Conservation (phyloP, 2,113 vertebrate species). For the Alces alces region DNA sequence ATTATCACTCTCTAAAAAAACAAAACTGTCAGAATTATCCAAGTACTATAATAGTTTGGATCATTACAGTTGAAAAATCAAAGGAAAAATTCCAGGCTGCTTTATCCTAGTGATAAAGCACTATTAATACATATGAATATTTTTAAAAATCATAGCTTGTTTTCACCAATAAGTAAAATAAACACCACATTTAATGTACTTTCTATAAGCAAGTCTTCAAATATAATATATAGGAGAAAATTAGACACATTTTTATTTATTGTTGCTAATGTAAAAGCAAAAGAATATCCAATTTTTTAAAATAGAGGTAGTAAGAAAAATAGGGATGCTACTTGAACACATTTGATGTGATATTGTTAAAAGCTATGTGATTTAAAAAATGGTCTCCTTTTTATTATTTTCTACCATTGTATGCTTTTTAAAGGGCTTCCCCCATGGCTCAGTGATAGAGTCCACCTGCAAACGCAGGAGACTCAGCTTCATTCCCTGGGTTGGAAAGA, state of each 20-base stretch:
- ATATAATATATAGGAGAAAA: neutral
- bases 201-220: neutral
- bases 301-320: neutral
- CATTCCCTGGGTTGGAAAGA: rapidly evolving
- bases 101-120: neutral
- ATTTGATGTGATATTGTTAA: neutral
- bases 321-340: neutral
- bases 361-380: neutral
- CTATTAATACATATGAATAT: neutral
- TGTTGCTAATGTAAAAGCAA: neutral
- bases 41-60: neutral
- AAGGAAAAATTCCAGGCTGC: neutral
- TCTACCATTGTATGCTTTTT: neutral
- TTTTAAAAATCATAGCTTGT: neutral
- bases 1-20: neutral
- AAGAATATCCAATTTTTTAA: neutral
- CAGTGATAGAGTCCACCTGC: neutral
- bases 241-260: neutral
- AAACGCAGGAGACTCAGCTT: neutral
- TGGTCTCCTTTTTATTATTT: neutral
- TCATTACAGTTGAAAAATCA: neutral
- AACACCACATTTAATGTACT: rapidly evolving
- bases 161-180: neutral
- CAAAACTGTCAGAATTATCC: neutral
- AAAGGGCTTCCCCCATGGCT: neutral